Evolutionary conservation across 2,113 vertebrate genomes (phyloP), one percentile per base, ranked within the genome.

Genomic region (Cephalopholis sonnerati): DNA sequence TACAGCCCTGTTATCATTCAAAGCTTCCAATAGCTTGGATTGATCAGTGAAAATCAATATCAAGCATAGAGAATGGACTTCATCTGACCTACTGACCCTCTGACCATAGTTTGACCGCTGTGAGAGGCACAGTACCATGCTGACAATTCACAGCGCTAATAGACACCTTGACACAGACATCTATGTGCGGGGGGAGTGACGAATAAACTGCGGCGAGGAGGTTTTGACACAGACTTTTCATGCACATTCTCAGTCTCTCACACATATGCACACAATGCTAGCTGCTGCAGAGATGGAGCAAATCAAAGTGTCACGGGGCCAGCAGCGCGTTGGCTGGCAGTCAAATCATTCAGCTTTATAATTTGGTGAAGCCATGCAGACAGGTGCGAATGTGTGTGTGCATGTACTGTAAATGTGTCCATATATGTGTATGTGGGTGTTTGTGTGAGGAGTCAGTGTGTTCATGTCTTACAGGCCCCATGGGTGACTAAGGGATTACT

Each of bases 401-500:
- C 46, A 36, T 62, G 66, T 70, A 58, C 59, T 85, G 76, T 66
- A 62, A 66, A 41, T 65, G 36, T 66, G 61, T 51, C 59, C 41
- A 17, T 59, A 32, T 61, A 46, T 44, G 71, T 82, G 70, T 65
- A 77, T 69, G 54, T 65, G 66, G 5, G 20, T 87, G 77, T 85
- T 63, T 79, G 54, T 82, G 74, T 76, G 48, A 44, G 41, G 74
- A 79, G 75, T 71, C 48, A 39, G 67, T 83, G 79, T 83, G 87
- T 79, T 81, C 71, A 67, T 88, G 79, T 84, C 64, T 84, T 68
- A 61, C 59, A 61, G 62, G 25, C 59, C 80, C 78, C 73, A 63
- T 69, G 88, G 88, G 81, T 89, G 76, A 92, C 85, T 83, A 79
- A 77, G 75, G 88, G 89, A 93, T 93, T 92, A 93, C 81, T 90